Conservation (phyloP, 2,797 vertebrate genomes). For the Gadopsis marmoratus region DNA sequence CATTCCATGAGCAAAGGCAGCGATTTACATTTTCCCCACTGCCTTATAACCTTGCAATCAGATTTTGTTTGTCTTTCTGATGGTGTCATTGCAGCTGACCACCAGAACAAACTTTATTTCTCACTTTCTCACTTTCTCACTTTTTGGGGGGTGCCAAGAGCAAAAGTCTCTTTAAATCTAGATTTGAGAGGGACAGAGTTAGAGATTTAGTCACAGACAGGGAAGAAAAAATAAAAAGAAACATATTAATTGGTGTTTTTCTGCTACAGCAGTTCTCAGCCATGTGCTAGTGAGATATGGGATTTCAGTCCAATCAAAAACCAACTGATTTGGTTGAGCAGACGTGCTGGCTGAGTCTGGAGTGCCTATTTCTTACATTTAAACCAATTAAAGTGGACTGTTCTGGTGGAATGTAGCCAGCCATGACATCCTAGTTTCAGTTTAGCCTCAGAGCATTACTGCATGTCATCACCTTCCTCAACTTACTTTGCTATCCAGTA, state of each 20-base stretch:
- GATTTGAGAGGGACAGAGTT: not conserved
- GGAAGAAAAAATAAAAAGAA: not conserved
- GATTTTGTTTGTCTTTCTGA: not conserved
- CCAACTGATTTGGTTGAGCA: slow-evolving; percentile 17
- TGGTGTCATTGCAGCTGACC: not conserved
- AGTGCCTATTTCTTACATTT: slow-evolving; percentile 25
- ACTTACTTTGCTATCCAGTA: not conserved
- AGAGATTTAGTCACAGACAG: slow-evolving; percentile 7
- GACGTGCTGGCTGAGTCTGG: not conserved
- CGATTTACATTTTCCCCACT: slow-evolving; percentile 3
- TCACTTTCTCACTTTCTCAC: no score
- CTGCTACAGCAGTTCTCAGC: slow-evolving; percentile 18
- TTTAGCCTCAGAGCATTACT: not conserved
- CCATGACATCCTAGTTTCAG: slow-evolving; percentile 23
- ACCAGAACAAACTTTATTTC: not conserved
- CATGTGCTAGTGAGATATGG: not conserved
- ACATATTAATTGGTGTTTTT: slow-evolving; percentile 40
- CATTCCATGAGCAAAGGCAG: not conserved
- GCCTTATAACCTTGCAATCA: not conserved
- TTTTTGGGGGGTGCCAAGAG: not conserved
- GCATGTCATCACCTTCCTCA: not conserved
- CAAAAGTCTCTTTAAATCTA: not conserved
- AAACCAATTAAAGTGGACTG: slow-evolving; percentile 23
- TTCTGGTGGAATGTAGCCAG: slow-evolving; percentile 15
- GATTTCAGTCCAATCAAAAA: slow-evolving; percentile 17